Percentiles rank a stretch among this genome's conserved stretches.
Evolutionary conservation across 2,113 vertebrate genomes (phyloP).

Genomic region (Sebastes schlegelii): DNA sequence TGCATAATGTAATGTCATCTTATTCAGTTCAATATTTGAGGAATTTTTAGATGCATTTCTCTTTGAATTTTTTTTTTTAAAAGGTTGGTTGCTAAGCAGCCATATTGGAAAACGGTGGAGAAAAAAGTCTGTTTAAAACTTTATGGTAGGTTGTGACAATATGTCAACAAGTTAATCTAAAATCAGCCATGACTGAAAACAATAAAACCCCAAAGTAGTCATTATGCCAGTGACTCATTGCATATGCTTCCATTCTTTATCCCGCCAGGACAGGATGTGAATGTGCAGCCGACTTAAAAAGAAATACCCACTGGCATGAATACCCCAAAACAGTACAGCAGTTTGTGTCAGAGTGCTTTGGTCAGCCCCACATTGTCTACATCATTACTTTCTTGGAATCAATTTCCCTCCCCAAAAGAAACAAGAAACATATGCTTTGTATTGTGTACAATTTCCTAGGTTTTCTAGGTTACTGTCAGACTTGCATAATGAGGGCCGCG

Average conservation of each 20-base stretch:
- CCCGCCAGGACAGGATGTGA: constrained; percentile 47
- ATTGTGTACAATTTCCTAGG: constrained; percentile 76
- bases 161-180: constrained; percentile 68
- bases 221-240: constrained; percentile 64
- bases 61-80: background rate
- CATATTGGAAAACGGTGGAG: constrained; percentile 8
- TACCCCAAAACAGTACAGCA: constrained; percentile 56
- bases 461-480: constrained; percentile 93
- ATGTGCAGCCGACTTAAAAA: constrained; percentile 49
- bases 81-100: constrained; percentile 1
- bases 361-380: constrained; percentile 66
- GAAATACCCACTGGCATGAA: constrained; percentile 54
- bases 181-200: constrained; percentile 67
- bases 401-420: constrained; percentile 73
- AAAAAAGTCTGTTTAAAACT: constrained; percentile 29
- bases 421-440: constrained; percentile 90
- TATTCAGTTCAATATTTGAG: background rate
- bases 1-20: background rate
- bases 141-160: constrained; percentile 35
- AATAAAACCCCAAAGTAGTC: constrained; percentile 59
- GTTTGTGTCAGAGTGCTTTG: constrained; percentile 65
- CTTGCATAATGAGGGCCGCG: constrained; percentile 90
- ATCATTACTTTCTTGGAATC: constrained; percentile 77
- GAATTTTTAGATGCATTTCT: constrained; percentile 1
- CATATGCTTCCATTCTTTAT: constrained; percentile 58